Percentiles rank a stretch among this genome's conserved stretches.
phyloP scores from a whole-genome alignment of 2,113 vertebrate species.

The Thermophis baileyi region DNA sequence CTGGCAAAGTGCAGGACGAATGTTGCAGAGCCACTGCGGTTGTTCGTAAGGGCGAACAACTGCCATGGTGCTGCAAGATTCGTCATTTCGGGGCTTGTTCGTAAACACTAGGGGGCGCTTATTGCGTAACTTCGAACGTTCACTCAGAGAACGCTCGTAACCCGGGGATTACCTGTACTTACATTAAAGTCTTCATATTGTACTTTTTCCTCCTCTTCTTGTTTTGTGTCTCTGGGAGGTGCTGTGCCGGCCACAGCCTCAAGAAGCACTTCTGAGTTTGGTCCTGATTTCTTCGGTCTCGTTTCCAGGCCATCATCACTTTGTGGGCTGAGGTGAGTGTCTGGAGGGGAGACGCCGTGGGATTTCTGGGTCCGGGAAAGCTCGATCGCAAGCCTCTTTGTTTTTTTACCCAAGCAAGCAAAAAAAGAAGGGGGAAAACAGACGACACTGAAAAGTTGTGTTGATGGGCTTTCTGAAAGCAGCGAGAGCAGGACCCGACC shows the following conservation, averaged over 20 bases:
- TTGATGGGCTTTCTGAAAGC: not conserved
- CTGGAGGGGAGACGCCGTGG: conserved; percentile 87
- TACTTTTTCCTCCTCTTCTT: conserved; percentile 81
- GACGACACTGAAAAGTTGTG: not conserved
- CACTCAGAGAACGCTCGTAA: not conserved
- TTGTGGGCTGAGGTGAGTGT: conserved; percentile 80
- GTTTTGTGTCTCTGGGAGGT: conserved; percentile 72
- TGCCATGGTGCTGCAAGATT: no score
- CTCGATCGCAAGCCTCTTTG: conserved; percentile 89
- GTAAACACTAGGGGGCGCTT: no score
- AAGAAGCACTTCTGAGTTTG: conserved; percentile 65
- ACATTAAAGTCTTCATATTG: conserved; percentile 92
- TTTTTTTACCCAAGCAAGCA: not conserved
- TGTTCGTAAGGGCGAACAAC: no score
- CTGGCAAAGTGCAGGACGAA: no score
- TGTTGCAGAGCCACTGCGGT: no score
- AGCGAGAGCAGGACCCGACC: not conserved
- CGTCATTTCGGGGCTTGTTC: no score
- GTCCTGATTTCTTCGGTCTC: conserved; percentile 70
- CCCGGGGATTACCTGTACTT: conserved; percentile 48
- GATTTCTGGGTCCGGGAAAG: conserved; percentile 90
- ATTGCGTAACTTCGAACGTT: no score
- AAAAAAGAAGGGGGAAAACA: not conserved
- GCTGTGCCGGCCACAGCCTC: conserved; percentile 59
- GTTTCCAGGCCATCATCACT: conserved; percentile 76